Conservation (phyloP, 2,888 invertebrate species). For the Dryadula phaetusa region DNA sequence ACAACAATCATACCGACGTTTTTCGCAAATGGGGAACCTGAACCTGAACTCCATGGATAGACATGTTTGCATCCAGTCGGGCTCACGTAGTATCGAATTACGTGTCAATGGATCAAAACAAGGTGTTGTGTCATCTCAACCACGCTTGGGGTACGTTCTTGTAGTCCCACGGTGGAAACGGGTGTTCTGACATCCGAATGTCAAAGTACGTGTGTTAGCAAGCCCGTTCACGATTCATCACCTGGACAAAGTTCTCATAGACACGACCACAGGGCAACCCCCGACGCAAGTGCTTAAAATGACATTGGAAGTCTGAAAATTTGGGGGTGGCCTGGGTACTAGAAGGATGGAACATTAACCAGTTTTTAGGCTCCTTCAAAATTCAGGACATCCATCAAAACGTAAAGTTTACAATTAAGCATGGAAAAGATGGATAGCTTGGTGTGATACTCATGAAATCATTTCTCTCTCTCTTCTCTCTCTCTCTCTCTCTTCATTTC, state of each 20-base stretch:
- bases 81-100: conserved; percentile 29
- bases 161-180: conserved; percentile 47
- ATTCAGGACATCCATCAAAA: neutral
- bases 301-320: conserved; percentile 40
- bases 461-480: no score
- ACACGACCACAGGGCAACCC: conserved; percentile 36
- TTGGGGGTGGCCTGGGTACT: neutral
- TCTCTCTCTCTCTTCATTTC: no score
- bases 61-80: conserved; percentile 22
- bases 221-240: conserved; percentile 34
- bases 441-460: no score
- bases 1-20: no score
- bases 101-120: conserved; percentile 6
- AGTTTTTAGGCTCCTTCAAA: neutral
- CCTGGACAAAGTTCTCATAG: conserved; percentile 31
- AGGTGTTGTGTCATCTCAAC: conserved; percentile 40
- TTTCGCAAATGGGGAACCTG: conserved; percentile 21
- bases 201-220: conserved; percentile 38
- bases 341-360: neutral
- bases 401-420: neutral
- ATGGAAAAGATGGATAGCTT: no score
- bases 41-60: conserved; percentile 13
- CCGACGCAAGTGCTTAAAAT: conserved; percentile 35
- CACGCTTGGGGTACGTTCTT: conserved; percentile 27
- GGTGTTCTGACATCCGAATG: conserved; percentile 50